Base-by-base conservation (phyloP, 2,888 invertebrate species). In the Meliscaeva auricollis region DNA sequence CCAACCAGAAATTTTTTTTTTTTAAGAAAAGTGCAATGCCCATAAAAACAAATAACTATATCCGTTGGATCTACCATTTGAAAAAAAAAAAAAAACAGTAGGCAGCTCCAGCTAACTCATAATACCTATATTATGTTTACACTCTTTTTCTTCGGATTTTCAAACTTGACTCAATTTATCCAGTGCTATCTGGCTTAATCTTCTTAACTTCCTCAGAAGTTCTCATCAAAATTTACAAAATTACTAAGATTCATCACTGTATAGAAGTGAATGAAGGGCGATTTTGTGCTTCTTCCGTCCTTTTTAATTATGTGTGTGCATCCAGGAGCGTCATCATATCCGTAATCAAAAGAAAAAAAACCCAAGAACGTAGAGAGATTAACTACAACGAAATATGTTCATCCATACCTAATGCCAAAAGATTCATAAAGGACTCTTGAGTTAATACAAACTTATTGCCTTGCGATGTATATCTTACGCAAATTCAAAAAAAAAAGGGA, bases 381-480 rank as follows among this genome's bases (percentile, higher is more conserved):
- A 81, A 81, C 58, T 68, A 30, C 62, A 35, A 35, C 35, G 15
- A 66, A 81, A 81, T 72, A 68, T n/a, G n/a, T n/a, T n/a, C n/a
- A n/a, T n/a, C n/a, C n/a, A n/a, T n/a, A n/a, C n/a, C n/a, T n/a
- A n/a, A n/a, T n/a, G n/a, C n/a, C 38, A 60, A n/a, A 7, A 69
- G 58, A 68, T 70, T 80, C 46, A 80, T 68, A 68, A 26, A 26
- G 4, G 26, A 3, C 26, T 4, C 26, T 66, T 80, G 22, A 70
- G 60, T 80, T 85, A 80, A 80, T 80, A 68, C 46, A 75, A 72
- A 72, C 84, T 80, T 84, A 84, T 75, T 79, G 75, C 79, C 75
- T 32, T 30, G 30, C 26, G 26, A 69, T 79, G 78, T 48, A 69
- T 50, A 69, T 50, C 69, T 69, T 70, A 64, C 26, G 22, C 22